Evolutionary conservation across 2,888 invertebrate species (phyloP), one percentile per base, ranked within the genome.

Genomic region (Pheosia gnoma): DNA sequence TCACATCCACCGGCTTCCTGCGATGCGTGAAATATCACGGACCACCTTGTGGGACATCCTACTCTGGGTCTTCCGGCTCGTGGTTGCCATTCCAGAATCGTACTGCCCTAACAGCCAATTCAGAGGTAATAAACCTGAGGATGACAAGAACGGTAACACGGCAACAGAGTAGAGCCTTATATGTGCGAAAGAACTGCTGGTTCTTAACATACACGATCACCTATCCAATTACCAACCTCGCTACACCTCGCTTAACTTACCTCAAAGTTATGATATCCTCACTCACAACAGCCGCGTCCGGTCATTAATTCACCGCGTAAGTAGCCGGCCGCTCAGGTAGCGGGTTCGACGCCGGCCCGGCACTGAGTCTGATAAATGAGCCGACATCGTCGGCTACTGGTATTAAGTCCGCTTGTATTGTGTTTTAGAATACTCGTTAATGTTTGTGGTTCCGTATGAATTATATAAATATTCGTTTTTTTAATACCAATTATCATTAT

Each of bases 281-380:
- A 61, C 53, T 45, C 49, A 51, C 52, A 57, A 37, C 52, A 11
- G 41, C 11, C 59, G 59, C 57, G 62, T 69, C 67, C 65, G 68
- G 75, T 70, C 75, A 77, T 77, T 77, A 77, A 78, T 78, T 77
- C 66, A 61, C 58, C 62, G 66, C 69, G 65, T 77, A 77, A 77
- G 75, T 74, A 77, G 75, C 68, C 68, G 67, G 64, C 64, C 62
- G 73, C 73, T 67, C 80, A 80, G 82, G 82, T 82, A 81, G 80
- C 82, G 62, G 65, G 73, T 78, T 80, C 75, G 72, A 72, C 64
- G 66, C 71, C 68, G 70, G 68, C 59, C 70, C 47, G 60, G 57
- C 63, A 55, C 70, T 68, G 71, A 81, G 74, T 67, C 81, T 82
- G 82, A 82, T 81, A 80, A 80, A 82, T 82, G 81, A 75, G 62